Percentiles rank a stretch among this genome's conserved stretches.
phyloP scores from a whole-genome alignment of 2,797 vertebrate species.

The Allobates femoralis region DNA sequence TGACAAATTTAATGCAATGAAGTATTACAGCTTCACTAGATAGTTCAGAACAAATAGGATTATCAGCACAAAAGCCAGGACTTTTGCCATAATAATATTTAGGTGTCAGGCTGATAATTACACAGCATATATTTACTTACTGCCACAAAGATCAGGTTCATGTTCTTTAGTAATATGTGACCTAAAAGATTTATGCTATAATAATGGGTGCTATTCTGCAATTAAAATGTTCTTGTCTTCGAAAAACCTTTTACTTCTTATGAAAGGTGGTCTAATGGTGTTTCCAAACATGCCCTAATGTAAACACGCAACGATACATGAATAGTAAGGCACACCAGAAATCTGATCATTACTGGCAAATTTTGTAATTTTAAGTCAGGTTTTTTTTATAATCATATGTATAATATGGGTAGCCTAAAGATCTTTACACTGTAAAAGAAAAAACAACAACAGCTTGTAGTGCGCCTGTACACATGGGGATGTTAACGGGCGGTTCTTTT shows the following conservation, averaged over 20 bases:
- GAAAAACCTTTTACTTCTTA: neutral
- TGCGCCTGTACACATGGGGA: no score
- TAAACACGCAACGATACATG: no score
- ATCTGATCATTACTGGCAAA: neutral
- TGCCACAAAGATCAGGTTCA: neutral
- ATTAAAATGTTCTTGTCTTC: neutral
- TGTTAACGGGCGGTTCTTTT: no score
- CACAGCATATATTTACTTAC: neutral
- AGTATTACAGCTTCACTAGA: neutral
- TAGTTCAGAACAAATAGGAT: neutral
- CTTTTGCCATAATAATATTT: neutral
- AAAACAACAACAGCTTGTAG: no score
- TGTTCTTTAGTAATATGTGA: neutral
- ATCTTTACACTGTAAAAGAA: no score
- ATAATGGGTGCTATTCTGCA: neutral
- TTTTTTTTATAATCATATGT: neutral
- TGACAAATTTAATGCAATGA: slow-evolving; percentile 21
- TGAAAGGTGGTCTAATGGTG: no score
- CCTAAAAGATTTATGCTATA: neutral
- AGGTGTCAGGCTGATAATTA: slow-evolving; percentile 5
- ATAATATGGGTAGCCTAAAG: neutral
- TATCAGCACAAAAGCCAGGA: neutral
- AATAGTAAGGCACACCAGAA: no score
- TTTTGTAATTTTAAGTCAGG: neutral
- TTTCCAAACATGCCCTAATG: no score